phyloP scores from a whole-genome alignment of 2,888 invertebrate species.

The Hartigia nigra region DNA sequence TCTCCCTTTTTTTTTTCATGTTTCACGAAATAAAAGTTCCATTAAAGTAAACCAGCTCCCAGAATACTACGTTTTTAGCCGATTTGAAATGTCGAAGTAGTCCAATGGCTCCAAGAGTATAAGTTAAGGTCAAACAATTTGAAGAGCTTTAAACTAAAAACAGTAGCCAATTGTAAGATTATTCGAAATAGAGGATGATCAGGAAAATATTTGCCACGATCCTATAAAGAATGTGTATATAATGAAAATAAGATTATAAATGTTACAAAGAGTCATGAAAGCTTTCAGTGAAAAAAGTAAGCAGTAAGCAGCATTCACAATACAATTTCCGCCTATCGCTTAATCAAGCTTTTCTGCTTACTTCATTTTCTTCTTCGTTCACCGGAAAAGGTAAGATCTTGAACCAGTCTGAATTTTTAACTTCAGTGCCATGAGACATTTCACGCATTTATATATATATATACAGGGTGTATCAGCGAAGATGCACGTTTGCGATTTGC shows the following conservation, averaged over 20 bases:
- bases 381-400: no score
- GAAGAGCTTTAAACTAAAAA: neutral
- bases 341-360: no score
- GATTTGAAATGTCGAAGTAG: neutral
- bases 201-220: neutral
- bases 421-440: no score
- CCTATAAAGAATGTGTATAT: neutral
- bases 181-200: neutral
- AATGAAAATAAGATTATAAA: neutral
- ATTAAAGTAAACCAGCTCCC: neutral
- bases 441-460: no score
- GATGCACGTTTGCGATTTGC: no score
- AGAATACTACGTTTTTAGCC: neutral
- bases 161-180: neutral
- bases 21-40: neutral
- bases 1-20: neutral
- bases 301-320: no score
- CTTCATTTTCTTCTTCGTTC: no score
- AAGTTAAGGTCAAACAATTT: neutral
- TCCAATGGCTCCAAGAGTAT: neutral
- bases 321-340: no score
- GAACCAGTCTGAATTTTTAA: no score
- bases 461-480: no score
- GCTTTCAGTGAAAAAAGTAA: no score
- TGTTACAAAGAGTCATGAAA: neutral